phyloP scores from a whole-genome alignment of 2,113 vertebrate genomes.

The Lanius ludovicianus region DNA sequence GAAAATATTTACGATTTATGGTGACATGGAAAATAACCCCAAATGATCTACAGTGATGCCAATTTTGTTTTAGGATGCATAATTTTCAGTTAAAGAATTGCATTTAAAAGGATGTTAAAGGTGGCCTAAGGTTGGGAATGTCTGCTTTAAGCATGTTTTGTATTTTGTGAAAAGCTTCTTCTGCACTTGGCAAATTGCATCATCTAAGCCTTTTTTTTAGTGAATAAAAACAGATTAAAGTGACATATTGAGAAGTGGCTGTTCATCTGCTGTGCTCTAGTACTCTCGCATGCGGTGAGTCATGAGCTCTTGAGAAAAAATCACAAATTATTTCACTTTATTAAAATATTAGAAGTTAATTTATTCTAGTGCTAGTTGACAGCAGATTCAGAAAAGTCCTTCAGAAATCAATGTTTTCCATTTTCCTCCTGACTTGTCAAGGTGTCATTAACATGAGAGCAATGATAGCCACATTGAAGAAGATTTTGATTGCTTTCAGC shows the following conservation, averaged over 20 bases:
- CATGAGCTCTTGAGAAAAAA: conserved; percentile 50
- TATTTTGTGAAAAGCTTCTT: background rate
- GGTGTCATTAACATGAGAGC: conserved; percentile 44
- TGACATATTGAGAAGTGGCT: conserved; percentile 25
- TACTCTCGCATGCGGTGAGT: conserved; percentile 27
- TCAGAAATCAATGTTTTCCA: conserved; percentile 56
- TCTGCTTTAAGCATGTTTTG: background rate
- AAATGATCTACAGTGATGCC: background rate
- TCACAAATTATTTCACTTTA: conserved; percentile 62
- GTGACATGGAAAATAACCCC: background rate
- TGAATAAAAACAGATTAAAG: conserved; percentile 61
- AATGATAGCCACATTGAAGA: conserved; percentile 2
- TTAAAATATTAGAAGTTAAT: conserved; percentile 69
- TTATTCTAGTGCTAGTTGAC: conserved; percentile 54
- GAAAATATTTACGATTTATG: background rate
- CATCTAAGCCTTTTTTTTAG: conserved; percentile 15
- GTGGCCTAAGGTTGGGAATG: background rate
- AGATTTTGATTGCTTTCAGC: conserved; percentile 52
- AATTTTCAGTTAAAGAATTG: background rate
- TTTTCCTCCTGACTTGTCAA: conserved; percentile 54
- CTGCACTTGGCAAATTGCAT: conserved; percentile 32
- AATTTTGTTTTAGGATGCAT: background rate
- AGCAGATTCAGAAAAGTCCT: conserved; percentile 52
- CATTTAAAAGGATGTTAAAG: background rate
- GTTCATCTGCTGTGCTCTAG: conserved; percentile 21